Conservation (phyloP, 2,113 vertebrate species). For the Merops nubicus region DNA sequence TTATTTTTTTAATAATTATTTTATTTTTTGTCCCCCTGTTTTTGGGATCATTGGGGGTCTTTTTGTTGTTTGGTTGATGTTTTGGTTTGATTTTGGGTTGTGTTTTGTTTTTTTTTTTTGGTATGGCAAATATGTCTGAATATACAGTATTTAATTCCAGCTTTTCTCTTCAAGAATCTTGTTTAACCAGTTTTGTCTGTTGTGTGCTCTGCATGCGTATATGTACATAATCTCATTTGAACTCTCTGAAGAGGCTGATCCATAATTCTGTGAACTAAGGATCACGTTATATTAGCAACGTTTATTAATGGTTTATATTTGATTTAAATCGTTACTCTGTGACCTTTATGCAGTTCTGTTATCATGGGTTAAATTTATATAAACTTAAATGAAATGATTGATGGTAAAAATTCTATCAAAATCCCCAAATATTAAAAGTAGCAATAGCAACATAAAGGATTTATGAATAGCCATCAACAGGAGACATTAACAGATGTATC, state of each 20-base stretch:
- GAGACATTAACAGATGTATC: background rate
- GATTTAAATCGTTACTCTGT: background rate
- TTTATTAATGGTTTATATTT: constrained; percentile 26
- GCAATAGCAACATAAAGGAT: background rate
- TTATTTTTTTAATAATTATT: background rate
- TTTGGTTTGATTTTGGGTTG: background rate
- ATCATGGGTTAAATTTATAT: background rate
- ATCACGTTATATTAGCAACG: background rate
- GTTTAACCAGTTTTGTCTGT: constrained; percentile 44
- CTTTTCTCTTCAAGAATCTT: constrained; percentile 52
- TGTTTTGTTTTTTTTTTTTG: background rate
- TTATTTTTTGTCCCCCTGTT: background rate
- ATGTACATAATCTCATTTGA: background rate
- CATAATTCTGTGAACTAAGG: background rate
- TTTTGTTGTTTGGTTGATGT: background rate
- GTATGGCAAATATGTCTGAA: background rate
- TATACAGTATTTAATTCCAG: background rate
- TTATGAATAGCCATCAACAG: background rate
- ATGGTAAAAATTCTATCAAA: background rate
- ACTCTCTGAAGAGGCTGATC: background rate
- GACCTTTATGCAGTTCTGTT: background rate
- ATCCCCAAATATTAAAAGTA: background rate
- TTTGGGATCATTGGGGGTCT: fast-evolving
- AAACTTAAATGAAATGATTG: background rate
- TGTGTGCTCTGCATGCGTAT: background rate